Conservation (phyloP, 2,797 vertebrate species). For the Leptoclinus maculatus region DNA sequence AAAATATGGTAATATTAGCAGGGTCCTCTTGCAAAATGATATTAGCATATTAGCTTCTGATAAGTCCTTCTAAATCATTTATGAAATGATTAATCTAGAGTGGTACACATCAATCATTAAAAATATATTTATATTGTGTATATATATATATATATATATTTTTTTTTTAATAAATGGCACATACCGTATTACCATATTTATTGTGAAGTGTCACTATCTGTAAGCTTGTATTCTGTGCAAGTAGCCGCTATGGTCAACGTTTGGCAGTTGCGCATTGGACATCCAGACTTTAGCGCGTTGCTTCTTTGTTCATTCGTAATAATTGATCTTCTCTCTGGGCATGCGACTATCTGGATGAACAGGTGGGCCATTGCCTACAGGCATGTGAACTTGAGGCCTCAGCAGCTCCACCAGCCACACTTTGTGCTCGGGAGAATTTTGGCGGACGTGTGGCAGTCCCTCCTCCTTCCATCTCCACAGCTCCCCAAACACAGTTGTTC, state of each 20-base stretch:
- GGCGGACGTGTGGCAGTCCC: conserved; percentile 64
- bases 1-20: too few relatives aligned
- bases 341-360: conserved; percentile 66
- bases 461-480: conserved; percentile 65
- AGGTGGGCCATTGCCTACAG: conserved; percentile 75
- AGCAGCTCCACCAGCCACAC: conserved; percentile 71
- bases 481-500: conserved; percentile 87
- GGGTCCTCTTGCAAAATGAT: too few relatives aligned
- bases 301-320: conserved; percentile 53
- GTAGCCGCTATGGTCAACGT: neutral
- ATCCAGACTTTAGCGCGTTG: conserved; percentile 17
- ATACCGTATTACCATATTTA: neutral
- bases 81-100: neutral
- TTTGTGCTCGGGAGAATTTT: conserved; percentile 79
- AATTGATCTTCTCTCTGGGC: conserved; percentile 61
- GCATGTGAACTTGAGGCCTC: conserved; percentile 73
- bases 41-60: neutral
- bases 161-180: neutral
- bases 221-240: neutral
- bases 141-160: neutral
- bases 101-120: neutral
- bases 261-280: conserved; percentile 8
- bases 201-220: neutral
- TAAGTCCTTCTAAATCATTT: neutral
- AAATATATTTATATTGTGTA: neutral